Evolutionary conservation across 2,113 vertebrate species (phyloP).

Genomic region (Corvus moneduloides): DNA sequence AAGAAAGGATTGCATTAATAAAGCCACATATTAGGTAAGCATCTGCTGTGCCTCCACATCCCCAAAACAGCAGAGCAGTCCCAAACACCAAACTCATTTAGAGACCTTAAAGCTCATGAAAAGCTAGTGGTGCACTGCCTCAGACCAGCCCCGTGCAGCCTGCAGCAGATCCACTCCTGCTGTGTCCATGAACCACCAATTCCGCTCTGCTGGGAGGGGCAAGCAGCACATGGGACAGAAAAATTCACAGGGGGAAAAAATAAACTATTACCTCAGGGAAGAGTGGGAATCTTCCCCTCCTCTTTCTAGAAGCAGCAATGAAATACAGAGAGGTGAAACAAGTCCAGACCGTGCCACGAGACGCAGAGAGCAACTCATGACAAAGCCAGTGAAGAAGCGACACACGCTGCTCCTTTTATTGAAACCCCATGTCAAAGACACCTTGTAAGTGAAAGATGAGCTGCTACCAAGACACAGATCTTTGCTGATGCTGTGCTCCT

Average conservation of each 20-base stretch:
- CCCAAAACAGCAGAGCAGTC: background rate
- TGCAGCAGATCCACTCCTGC: background rate
- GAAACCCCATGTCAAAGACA: background rate
- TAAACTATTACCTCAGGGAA: background rate
- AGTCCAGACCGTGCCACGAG: rapidly evolving
- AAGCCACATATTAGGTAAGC: background rate
- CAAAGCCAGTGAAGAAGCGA: background rate
- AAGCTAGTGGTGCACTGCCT: background rate
- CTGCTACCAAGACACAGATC: background rate
- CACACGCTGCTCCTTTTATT: background rate
- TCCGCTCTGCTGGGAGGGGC: background rate
- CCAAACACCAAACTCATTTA: background rate
- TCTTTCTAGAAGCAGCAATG: background rate
- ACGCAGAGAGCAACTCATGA: background rate
- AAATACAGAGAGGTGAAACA: background rate
- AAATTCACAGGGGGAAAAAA: background rate
- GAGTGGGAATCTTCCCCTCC: background rate
- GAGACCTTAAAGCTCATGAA: background rate
- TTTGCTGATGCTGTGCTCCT: background rate
- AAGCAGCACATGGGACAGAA: background rate
- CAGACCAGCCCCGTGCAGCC: background rate
- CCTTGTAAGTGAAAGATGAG: background rate
- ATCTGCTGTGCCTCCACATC: background rate
- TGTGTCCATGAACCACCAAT: background rate
- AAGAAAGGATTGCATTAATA: background rate